phyloP scores from a whole-genome alignment of 2,888 invertebrate genomes.

The Pandemis corylana region DNA sequence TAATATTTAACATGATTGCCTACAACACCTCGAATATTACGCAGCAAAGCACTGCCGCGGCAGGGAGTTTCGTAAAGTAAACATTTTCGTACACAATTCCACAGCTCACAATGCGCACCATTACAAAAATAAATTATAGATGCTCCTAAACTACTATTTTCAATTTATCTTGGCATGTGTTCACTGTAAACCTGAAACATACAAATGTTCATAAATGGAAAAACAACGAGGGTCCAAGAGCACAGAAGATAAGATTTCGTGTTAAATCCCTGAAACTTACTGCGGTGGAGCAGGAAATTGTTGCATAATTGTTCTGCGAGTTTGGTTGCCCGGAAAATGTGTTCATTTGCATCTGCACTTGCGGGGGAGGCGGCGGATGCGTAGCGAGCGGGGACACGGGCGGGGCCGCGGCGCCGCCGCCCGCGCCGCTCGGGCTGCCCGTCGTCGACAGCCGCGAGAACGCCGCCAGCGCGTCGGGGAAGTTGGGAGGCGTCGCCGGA shows the following conservation, averaged over 20 bases:
- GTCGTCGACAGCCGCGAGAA: conserved; percentile 94
- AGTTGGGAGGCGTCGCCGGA: conserved; percentile 97
- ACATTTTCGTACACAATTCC: conserved; percentile 80
- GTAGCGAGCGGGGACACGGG: conserved; percentile 78
- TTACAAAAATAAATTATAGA: conserved; percentile 85
- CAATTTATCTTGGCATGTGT: conserved; percentile 83
- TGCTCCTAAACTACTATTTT: conserved; percentile 75
- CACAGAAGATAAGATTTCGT: background rate
- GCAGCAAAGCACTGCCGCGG: conserved; percentile 70
- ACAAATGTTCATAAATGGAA: conserved; percentile 18
- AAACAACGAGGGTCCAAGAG: background rate
- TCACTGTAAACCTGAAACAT: conserved; percentile 81
- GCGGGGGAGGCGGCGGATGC: conserved; percentile 69
- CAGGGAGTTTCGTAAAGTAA: conserved; percentile 72
- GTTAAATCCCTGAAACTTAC: conserved; percentile 57
- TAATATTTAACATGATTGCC: conserved; percentile 79
- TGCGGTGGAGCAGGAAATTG: conserved; percentile 80
- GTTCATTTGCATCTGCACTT: conserved; percentile 65
- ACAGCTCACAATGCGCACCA: conserved; percentile 84
- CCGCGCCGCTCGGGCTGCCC: conserved; percentile 76
- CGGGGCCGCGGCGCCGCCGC: conserved; percentile 61
- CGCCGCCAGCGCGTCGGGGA: conserved; percentile 95
- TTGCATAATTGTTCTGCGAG: conserved; percentile 72
- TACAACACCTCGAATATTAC: conserved; percentile 78
- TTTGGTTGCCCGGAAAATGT: conserved; percentile 70